Percentiles rank a stretch among this genome's conserved stretches.
Evolutionary conservation across 2,888 invertebrate species (phyloP).

Genomic region (Listrodromus nycthemerus): DNA sequence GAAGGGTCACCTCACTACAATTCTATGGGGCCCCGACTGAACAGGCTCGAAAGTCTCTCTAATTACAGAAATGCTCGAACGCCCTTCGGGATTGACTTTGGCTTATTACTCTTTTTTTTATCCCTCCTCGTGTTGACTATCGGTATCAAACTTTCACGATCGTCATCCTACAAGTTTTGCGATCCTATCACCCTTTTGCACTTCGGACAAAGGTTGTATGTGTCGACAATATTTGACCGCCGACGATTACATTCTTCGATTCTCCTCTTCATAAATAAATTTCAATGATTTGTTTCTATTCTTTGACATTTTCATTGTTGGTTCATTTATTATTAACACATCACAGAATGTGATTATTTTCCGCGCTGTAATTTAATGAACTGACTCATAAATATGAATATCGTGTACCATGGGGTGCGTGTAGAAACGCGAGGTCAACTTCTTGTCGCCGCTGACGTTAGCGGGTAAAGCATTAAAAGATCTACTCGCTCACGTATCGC

Average conservation of each 20-base stretch:
- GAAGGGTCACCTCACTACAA: slow-evolving; percentile 32
- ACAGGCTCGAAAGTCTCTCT: slow-evolving; percentile 45
- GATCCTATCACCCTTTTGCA: neutral
- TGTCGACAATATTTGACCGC: neutral
- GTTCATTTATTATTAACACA: slow-evolving; percentile 4
- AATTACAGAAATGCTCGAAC: slow-evolving; percentile 63
- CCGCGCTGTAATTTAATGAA: slow-evolving; percentile 18
- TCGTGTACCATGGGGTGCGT: neutral
- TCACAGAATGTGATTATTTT: neutral
- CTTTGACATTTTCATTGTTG: no score
- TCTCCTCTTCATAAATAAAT: neutral
- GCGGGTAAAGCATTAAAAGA: slow-evolving; percentile 15
- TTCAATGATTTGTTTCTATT: no score
- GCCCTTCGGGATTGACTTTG: slow-evolving; percentile 44
- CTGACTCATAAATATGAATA: slow-evolving; percentile 26
- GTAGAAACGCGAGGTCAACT: slow-evolving; percentile 31
- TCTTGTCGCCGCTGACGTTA: slow-evolving; percentile 44
- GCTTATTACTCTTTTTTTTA: slow-evolving; percentile 31
- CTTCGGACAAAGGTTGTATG: neutral
- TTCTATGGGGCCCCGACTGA: slow-evolving; percentile 50
- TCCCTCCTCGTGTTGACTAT: slow-evolving; percentile 25
- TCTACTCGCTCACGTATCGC: slow-evolving; percentile 50
- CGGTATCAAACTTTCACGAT: slow-evolving; percentile 48
- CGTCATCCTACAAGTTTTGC: slow-evolving; percentile 19
- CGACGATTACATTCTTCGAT: slow-evolving; percentile 14